These are phyloP conservation scores for Nomada ruficornis DNA, from an alignment of 2,888 invertebrate genomes.

Conservation along the genomic window DNA sequence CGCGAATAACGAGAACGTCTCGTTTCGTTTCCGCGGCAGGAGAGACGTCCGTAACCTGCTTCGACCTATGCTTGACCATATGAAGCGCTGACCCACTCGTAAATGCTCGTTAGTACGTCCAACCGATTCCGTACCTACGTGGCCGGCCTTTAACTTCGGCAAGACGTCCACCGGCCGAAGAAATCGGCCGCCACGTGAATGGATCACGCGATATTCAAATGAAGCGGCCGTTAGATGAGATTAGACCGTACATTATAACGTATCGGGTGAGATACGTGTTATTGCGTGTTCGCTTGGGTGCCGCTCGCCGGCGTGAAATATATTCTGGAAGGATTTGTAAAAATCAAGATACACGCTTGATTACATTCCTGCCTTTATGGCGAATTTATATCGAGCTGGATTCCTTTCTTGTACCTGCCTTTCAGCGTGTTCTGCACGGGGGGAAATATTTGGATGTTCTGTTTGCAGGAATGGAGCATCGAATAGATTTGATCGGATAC, in stretches of 20 bases:
- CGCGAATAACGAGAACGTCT: conserved; percentile 20
- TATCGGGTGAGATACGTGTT: no score
- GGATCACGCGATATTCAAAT: conserved; percentile 15
- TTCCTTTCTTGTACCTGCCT: no score
- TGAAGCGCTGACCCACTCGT: conserved; percentile 43
- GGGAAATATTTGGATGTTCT: no score
- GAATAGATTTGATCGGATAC: no score
- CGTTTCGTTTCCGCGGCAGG: conserved; percentile 11
- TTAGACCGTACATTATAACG: background rate
- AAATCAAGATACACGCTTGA: conserved; percentile 4
- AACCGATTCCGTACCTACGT: background rate
- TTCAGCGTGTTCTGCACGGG: no score
- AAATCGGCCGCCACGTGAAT: background rate
- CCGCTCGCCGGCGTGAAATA: no score
- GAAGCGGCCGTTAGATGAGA: background rate
- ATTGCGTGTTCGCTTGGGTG: no score
- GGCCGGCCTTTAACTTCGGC: conserved; percentile 11
- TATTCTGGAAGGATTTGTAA: background rate
- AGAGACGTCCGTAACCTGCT: conserved; percentile 25
- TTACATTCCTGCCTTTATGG: background rate
- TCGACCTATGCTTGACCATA: conserved; percentile 22
- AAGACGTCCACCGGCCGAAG: background rate
- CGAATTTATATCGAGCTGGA: no score
- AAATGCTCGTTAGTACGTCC: conserved; percentile 17
- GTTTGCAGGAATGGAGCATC: no score